phyloP scores from a whole-genome alignment of 1,140 invertebrate species.

The Asobara japonica region DNA sequence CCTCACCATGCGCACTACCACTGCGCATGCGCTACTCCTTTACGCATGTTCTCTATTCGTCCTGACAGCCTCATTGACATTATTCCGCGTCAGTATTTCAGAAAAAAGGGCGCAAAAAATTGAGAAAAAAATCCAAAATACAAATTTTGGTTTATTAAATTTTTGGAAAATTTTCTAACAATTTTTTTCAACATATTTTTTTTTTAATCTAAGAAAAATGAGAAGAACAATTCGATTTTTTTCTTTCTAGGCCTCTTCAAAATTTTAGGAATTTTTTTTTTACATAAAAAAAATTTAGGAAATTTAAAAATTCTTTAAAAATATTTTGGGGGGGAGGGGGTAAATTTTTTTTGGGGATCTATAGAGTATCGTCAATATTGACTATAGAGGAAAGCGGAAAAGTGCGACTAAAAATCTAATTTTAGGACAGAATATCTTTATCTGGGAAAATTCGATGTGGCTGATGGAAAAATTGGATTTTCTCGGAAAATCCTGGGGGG shows the following conservation, averaged over 20 bases:
- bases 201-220: no score
- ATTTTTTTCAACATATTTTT: no score
- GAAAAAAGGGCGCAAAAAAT: not conserved
- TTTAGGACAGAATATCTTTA: not conserved
- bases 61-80: not conserved
- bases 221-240: no score
- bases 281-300: no score
- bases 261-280: no score
- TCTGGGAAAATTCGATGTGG: not conserved
- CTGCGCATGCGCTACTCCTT: not conserved
- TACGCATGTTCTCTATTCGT: constrained; percentile 10
- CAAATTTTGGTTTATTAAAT: no score
- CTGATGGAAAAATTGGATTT: not conserved
- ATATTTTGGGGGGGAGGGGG: not conserved
- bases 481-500: not conserved
- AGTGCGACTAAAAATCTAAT: not conserved
- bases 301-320: no score
- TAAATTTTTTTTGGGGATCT: not conserved
- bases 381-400: not conserved
- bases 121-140: not conserved
- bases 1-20: not conserved
- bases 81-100: not conserved
- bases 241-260: no score
- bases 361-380: not conserved
- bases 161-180: no score